Conservation (phyloP, 92 coral and sea anemone species). For the Metridium senile region DNA sequence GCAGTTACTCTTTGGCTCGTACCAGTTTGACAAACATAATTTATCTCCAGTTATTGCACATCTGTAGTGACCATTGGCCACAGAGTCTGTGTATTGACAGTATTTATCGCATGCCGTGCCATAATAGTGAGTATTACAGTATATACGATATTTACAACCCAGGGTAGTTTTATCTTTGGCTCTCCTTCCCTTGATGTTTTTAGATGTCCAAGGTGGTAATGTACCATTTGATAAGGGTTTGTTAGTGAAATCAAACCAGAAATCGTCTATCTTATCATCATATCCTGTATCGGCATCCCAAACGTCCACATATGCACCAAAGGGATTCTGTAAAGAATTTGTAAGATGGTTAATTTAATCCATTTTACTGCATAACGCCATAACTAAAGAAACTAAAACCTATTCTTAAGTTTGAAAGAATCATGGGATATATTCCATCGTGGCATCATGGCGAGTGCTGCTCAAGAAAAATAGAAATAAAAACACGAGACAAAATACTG, state of each 20-base stretch:
- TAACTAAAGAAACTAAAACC: no score
- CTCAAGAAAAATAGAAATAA: no score
- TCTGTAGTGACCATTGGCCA: constrained; percentile 36
- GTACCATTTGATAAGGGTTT: constrained; percentile 29
- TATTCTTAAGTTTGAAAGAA: no score
- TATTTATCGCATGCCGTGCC: constrained; percentile 45
- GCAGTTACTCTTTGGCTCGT: constrained; percentile 27
- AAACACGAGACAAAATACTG: no score
- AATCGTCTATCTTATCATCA: constrained; percentile 22
- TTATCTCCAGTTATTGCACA: constrained; percentile 44
- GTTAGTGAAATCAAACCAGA: constrained; percentile 22
- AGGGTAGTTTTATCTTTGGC: constrained; percentile 8
- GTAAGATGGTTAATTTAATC: no score
- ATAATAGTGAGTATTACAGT: constrained; percentile 42
- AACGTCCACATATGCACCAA: constrained; percentile 28
- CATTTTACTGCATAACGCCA: no score
- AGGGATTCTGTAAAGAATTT: constrained; percentile 2
- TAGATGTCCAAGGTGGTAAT: background rate
- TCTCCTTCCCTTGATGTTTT: background rate
- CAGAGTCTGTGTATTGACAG: constrained; percentile 43
- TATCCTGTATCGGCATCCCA: constrained; percentile 10
- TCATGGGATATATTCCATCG: no score
- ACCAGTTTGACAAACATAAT: constrained; percentile 55
- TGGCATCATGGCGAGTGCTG: no score
- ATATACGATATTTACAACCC: constrained; percentile 6